Conservation (phyloP, 1,140 invertebrate species). For the Antheraea mylitta region DNA sequence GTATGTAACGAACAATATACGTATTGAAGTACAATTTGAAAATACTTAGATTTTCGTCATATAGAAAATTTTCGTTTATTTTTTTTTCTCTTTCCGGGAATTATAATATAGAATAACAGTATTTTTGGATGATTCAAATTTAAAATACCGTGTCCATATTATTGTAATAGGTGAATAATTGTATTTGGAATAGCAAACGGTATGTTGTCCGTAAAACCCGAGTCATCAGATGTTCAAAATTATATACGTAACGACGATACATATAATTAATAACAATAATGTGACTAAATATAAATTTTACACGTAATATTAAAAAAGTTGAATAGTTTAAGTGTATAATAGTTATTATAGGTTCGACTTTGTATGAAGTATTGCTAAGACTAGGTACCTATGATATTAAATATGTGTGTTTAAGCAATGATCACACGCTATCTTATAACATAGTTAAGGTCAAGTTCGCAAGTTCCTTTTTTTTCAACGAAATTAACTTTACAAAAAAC, state of each 20-base stretch:
- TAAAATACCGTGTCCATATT: conserved; percentile 52
- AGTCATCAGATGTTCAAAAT: conserved; percentile 76
- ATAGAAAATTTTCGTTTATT: conserved; percentile 51
- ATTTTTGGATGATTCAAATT: conserved; percentile 70
- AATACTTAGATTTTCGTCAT: conserved; percentile 49
- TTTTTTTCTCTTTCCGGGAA: conserved; percentile 47
- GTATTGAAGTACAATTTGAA: conserved; percentile 75
- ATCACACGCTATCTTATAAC: conserved; percentile 25
- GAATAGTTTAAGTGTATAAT: conserved; percentile 74
- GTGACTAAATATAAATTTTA: conserved; percentile 75
- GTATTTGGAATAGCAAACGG: conserved; percentile 26
- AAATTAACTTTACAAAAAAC: conserved; percentile 8
- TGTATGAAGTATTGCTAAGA: conserved; percentile 63
- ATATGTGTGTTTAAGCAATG: conserved; percentile 27
- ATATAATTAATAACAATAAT: conserved; percentile 75
- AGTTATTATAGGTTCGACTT: conserved; percentile 66
- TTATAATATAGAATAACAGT: conserved; percentile 53
- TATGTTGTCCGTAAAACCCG: conserved; percentile 47
- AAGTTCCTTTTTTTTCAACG: conserved; percentile 26
- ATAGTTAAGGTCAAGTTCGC: conserved; percentile 11
- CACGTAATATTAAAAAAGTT: conserved; percentile 72
- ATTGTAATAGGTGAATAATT: conserved; percentile 27
- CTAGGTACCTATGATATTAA: conserved; percentile 30
- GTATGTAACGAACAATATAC: conserved; percentile 69
- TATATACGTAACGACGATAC: conserved; percentile 77